phyloP scores from a whole-genome alignment of 1,140 invertebrate species.

The Pogonomyrmex barbatus region DNA sequence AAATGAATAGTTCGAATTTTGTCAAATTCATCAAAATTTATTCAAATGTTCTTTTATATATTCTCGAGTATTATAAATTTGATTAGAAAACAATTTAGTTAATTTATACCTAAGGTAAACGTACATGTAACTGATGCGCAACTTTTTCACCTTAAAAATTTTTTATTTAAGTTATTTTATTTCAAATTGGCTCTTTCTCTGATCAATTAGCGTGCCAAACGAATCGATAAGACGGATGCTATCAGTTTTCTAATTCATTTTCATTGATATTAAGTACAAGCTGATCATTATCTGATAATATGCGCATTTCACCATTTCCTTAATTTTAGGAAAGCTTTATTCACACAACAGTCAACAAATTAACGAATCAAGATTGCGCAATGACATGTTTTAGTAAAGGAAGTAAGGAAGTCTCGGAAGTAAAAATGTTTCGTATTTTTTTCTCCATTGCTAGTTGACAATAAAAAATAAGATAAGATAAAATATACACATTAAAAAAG shows the following conservation, averaged over 20 bases:
- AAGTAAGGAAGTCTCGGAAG: background rate
- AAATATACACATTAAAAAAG: background rate
- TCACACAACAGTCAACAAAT: background rate
- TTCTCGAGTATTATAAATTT: background rate
- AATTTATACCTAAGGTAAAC: constrained; percentile 55
- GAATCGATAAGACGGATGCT: background rate
- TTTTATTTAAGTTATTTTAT: background rate
- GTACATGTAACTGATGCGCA: constrained; percentile 24
- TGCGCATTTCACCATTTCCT: background rate
- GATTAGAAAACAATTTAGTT: constrained; percentile 28
- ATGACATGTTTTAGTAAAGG: background rate
- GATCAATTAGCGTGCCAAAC: constrained; percentile 26
- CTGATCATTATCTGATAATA: background rate
- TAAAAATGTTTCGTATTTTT: background rate
- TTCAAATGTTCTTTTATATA: background rate
- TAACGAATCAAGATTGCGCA: constrained; percentile 7
- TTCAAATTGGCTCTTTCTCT: constrained; percentile 27
- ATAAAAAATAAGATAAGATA: background rate
- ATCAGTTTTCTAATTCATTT: background rate
- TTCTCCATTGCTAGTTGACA: background rate
- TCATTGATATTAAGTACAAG: background rate
- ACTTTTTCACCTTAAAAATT: constrained; percentile 6
- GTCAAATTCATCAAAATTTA: constrained; percentile 16
- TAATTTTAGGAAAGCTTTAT: background rate
- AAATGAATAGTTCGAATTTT: background rate